These are phyloP conservation scores for Propithecus perrieri DNA, from an alignment of 2,797 vertebrate species.

Conservation along the genomic window DNA sequence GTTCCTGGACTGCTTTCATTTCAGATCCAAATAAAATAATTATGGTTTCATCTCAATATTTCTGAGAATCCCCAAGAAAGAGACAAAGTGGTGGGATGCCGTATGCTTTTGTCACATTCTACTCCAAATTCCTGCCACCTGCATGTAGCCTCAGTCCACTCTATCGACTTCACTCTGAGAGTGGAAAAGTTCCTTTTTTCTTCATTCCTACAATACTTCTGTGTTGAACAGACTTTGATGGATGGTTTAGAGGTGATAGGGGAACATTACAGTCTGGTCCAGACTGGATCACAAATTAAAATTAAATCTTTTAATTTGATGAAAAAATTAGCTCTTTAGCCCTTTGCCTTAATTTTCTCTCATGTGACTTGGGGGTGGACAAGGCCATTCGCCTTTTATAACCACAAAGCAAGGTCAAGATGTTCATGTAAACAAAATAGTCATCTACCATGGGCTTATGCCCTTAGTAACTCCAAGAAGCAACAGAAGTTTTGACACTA, in stretches of 20 bases:
- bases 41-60: background rate
- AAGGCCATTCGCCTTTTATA: background rate
- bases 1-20: slow-evolving; percentile 3
- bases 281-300: background rate
- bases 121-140: background rate
- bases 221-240: background rate
- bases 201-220: background rate
- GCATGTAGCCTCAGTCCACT: background rate
- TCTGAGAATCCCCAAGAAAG: background rate
- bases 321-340: background rate
- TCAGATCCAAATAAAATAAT: background rate
- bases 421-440: background rate
- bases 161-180: background rate
- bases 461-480: background rate
- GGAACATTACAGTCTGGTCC: background rate
- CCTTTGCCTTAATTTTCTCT: slow-evolving; percentile 41
- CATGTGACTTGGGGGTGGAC: background rate
- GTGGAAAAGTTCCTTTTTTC: background rate
- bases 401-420: background rate
- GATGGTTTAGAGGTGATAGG: background rate
- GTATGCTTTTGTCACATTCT: background rate
- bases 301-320: background rate
- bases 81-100: background rate
- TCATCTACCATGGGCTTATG: background rate
- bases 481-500: background rate